Evolutionary conservation across 2,888 invertebrate species (phyloP).

Genomic region (Tachina grossa): DNA sequence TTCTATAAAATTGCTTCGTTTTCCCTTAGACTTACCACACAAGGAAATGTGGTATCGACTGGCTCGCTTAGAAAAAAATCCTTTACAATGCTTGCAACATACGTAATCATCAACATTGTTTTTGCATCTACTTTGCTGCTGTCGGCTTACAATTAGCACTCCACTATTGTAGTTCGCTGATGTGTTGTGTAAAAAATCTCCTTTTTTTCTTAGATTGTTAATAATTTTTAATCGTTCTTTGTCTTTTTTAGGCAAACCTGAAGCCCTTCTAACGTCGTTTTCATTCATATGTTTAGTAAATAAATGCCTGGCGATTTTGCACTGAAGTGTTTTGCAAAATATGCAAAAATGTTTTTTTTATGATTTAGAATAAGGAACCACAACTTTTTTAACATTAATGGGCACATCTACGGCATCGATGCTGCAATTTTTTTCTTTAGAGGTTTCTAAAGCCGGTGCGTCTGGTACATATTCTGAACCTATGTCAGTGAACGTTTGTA

Average conservation of each 20-base stretch:
- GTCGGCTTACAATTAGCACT: neutral
- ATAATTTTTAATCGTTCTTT: neutral
- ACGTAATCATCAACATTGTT: neutral
- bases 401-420: neutral
- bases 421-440: no score
- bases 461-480: no score
- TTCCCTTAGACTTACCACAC: neutral
- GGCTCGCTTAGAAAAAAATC: neutral
- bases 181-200: neutral
- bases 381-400: neutral
- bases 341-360: slow-evolving; percentile 1
- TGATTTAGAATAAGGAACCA: neutral
- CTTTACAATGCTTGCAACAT: neutral
- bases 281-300: neutral
- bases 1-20: neutral
- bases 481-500: no score
- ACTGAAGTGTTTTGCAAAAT: neutral
- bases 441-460: no score
- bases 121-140: neutral
- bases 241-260: neutral
- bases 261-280: neutral
- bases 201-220: neutral
- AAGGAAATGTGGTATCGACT: neutral
- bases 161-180: neutral
- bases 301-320: neutral